A percentile compares a stretch with the other conserved stretches of the same genome.
These are phyloP conservation scores for Tricholaema leucomelas DNA, from an alignment of 2,113 vertebrate genomes.

Conservation along the genomic window DNA sequence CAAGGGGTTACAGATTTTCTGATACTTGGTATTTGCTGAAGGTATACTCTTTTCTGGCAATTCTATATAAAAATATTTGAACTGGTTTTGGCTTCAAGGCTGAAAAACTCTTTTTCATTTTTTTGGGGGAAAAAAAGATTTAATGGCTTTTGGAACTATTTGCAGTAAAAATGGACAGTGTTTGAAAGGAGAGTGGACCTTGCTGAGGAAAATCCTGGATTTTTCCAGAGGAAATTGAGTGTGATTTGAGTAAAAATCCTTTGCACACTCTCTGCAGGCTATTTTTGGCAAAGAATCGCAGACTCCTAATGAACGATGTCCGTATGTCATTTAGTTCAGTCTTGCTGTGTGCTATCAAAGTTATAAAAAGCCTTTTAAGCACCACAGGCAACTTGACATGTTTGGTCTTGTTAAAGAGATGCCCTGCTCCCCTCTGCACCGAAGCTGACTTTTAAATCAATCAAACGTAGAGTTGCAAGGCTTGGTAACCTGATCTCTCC, in stretches of 20 bases:
- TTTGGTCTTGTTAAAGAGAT: neutral
- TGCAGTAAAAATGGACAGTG: neutral
- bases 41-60: neutral
- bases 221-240: neutral
- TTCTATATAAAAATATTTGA: neutral
- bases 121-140: neutral
- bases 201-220: neutral
- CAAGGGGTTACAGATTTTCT: neutral
- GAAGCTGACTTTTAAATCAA: neutral
- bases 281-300: neutral
- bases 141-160: neutral
- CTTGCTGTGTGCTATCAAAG: neutral
- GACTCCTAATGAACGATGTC: neutral
- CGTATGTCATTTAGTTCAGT: neutral
- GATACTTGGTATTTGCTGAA: neutral
- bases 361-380: neutral
- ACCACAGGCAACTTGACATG: neutral
- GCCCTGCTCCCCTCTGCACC: neutral
- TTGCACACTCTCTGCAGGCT: neutral
- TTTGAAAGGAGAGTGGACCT: neutral
- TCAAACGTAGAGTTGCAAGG: neutral
- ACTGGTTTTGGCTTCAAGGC: neutral
- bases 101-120: neutral
- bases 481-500: neutral
- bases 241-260: conserved; percentile 14